Conservation (phyloP, 1,140 invertebrate genomes). For the Bombus superbus region DNA sequence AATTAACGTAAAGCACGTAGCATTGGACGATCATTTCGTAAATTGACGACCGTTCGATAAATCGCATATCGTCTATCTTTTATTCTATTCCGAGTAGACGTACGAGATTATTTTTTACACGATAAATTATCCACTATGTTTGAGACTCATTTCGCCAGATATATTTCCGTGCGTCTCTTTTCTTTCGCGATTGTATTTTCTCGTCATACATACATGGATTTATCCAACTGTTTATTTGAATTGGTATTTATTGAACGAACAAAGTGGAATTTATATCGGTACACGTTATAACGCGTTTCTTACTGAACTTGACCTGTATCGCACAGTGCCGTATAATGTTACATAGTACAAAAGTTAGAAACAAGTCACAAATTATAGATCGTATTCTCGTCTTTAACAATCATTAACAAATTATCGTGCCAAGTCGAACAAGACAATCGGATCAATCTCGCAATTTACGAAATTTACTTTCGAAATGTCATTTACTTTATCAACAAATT, state of each 20-base stretch:
- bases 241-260: neutral
- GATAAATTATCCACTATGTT: neutral
- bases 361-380: no score
- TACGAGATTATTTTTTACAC: neutral
- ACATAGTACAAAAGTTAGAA: no score
- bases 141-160: neutral
- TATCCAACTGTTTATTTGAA: neutral
- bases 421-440: no score
- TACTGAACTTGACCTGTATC: no score
- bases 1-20: slow-evolving; percentile 8
- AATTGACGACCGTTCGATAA: neutral
- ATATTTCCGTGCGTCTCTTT: no score
- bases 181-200: neutral
- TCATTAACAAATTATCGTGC: no score
- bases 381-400: no score
- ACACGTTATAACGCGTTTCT: neutral
- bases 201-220: neutral
- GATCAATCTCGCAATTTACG: no score
- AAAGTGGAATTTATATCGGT: neutral
- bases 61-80: neutral
- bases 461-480: no score
- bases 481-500: no score
- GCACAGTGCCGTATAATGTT: no score
- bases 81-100: neutral
- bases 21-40: neutral